Evolutionary conservation across 2,797 vertebrate genomes (phyloP), one percentile per base, ranked within the genome.

Genomic region (Pipistrellus nathusii): DNA sequence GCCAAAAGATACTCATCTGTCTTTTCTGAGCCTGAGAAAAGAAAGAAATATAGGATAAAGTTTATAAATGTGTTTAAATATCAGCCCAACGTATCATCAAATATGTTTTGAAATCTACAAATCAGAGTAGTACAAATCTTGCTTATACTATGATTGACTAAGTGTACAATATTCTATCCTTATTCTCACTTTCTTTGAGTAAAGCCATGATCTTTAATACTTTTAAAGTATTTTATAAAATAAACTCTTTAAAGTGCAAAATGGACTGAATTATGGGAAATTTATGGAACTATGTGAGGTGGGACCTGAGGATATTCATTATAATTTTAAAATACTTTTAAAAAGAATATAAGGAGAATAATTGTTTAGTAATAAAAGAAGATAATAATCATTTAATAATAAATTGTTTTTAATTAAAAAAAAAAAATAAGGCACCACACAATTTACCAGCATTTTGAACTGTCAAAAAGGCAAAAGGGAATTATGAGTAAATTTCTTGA

Each of bases 1-100:
- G 98, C 98, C 98, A 99, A 97, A 91, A 99, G 98, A 97, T 98
- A 99, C 80, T 99, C 99, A 92, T 99, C 99, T 4, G 99, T 99
- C 97, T 99, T 99, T 96, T 99, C 99, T 51, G 98, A 90, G 15
- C 98, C 99, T 99, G 78, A 95, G 30, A 95, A 71, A 93, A 18
- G 96, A 80, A 92, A 46, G 91, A 90, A 92, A 92, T 25, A 75
- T 2, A 94, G 10, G 10, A 27, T 30, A 20, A 88, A 92, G 55
- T 48, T 20, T 51, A 9, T 81, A 15, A 17, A 2, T 32, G 8
- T n/a, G 71, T 87, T 86, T 88, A 80, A 93, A 85, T 30, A 25
- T 48, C 20, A 81, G 20, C 12, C 32, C 62, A 23, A 55, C 2
- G 6, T 53, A 48, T 35, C 53, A 94, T 9, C 5, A 90, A 35